Base-by-base conservation (phyloP, 2,113 vertebrate species). In the Spea multiplicata region DNA sequence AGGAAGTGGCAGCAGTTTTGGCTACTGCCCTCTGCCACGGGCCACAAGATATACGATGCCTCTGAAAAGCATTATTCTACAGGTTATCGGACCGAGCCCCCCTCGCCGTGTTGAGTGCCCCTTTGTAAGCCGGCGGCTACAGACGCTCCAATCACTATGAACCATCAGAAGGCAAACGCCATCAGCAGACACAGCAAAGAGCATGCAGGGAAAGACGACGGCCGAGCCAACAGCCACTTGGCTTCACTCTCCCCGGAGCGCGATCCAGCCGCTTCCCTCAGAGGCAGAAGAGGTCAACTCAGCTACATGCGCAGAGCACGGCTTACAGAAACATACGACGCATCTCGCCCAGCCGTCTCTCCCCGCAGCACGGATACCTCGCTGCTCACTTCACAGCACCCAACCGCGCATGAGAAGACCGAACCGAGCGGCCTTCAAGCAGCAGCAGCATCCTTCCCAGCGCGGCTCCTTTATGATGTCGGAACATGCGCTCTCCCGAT, bases 251-350 rank as follows among this genome's bases (percentile, higher is more conserved):
- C 12, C 67, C 48, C 16, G 6, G 14, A 62, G 30, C 46, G 67
- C 62, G 66, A 77, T 77, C 55, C 55, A 30, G 6, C 17, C 30
- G 61, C 70, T 70, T 77, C 75, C 67, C 71, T 70, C 45, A 0
- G 55, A 77, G 46, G 45, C 67, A 50, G 66, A 71, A 59, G 49
- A 70, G 17, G 52, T 77, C 75, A 62, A 30, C 30, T 70, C 53
- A 13, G 49, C 67, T 70, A 49, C 46, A 44, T 5, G 67, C 66
- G 59, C 66, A 6, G 66, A 13, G 14, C 66, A 49, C 30, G 3
- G 44, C 75, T 61, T 6, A 71, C 45, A 5, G 30, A 69, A 61
- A 77, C 66, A 76, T 59, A 45, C n/a, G 74, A 67, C 57, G 50
- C 8, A 12, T 53, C 16, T 14, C 46, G 49, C 67, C 13, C 6